Evolutionary conservation across 2,797 vertebrate species (phyloP).

Genomic region (Cottoperca gobio): DNA sequence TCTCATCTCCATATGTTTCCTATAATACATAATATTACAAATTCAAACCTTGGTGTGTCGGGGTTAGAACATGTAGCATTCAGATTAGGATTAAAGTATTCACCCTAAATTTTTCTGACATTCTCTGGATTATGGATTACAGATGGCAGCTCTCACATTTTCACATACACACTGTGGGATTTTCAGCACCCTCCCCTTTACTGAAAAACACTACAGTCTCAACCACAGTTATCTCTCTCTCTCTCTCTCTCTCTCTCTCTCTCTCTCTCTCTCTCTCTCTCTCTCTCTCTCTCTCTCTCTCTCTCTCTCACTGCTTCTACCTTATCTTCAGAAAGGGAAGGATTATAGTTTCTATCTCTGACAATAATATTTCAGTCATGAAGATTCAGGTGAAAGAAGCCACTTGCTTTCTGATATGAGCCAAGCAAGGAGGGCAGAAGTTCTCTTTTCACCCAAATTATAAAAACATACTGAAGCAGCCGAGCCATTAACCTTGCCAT

Average conservation of each 20-base stretch:
- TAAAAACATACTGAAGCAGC: background rate
- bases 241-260: too few relatives aligned
- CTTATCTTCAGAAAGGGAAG: background rate
- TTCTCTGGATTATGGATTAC: conserved; percentile 73
- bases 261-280: too few relatives aligned
- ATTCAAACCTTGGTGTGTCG: conserved; percentile 21
- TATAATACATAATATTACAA: conserved; percentile 31
- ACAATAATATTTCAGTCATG: conserved; percentile 10
- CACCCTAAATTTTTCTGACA: conserved; percentile 54
- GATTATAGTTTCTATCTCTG: background rate
- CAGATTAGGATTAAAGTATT: conserved; percentile 66
- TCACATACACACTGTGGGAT: conserved; percentile 58
- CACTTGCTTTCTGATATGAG: background rate
- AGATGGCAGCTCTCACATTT: conserved; percentile 53
- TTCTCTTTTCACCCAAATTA: background rate
- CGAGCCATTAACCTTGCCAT: too few relatives aligned
- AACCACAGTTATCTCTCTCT: conserved; percentile 22
- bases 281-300: too few relatives aligned
- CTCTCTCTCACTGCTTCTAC: background rate
- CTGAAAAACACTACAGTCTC: conserved; percentile 24
- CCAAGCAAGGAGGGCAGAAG: background rate
- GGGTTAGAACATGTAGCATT: conserved; percentile 20
- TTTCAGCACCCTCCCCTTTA: conserved; percentile 39
- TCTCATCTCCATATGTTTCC: conserved; percentile 28
- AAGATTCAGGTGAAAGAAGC: conserved; percentile 1